phyloP scores from a whole-genome alignment of 2,113 vertebrate genomes.

The Neomonachus schauinslandi region DNA sequence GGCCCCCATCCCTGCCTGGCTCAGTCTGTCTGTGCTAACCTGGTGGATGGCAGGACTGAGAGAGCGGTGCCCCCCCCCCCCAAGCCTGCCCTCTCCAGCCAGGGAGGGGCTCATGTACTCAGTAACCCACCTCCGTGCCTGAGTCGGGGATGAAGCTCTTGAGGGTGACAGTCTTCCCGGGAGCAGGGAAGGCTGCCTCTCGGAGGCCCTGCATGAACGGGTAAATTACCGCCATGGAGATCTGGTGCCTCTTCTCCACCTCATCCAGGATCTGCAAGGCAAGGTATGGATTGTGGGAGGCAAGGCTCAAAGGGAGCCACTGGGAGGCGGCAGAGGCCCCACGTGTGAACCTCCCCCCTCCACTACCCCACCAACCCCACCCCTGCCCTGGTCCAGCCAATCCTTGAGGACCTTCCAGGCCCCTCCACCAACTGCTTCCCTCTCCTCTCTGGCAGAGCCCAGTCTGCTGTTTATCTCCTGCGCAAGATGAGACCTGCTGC shows the following conservation, averaged over 20 bases:
- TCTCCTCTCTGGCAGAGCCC: neutral
- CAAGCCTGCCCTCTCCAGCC: neutral
- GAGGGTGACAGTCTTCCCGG: conserved; percentile 95
- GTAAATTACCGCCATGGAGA: conserved; percentile 96
- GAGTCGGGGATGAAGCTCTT: conserved; percentile 98
- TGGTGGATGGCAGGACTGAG: neutral
- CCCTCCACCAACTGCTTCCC: neutral
- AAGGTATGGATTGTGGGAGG: neutral
- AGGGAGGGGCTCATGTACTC: neutral
- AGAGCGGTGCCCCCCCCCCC: no score
- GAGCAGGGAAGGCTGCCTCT: conserved; percentile 94
- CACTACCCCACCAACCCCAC: neutral
- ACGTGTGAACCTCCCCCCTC: accelerated
- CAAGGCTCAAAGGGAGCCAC: neutral
- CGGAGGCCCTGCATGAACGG: conserved; percentile 98
- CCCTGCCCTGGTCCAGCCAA: neutral
- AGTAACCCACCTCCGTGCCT: conserved; percentile 93
- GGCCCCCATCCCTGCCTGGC: neutral
- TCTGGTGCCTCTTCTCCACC: conserved; percentile 97
- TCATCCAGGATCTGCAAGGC: conserved; percentile 94
- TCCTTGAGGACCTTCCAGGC: neutral
- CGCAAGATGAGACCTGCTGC: neutral
- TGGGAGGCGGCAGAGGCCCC: neutral
- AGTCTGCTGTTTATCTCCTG: neutral
- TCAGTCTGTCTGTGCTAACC: neutral